Evolutionary conservation across 2,113 vertebrate species (phyloP), one percentile per base, ranked within the genome.

Genomic region (Gymnorhina tibicen): DNA sequence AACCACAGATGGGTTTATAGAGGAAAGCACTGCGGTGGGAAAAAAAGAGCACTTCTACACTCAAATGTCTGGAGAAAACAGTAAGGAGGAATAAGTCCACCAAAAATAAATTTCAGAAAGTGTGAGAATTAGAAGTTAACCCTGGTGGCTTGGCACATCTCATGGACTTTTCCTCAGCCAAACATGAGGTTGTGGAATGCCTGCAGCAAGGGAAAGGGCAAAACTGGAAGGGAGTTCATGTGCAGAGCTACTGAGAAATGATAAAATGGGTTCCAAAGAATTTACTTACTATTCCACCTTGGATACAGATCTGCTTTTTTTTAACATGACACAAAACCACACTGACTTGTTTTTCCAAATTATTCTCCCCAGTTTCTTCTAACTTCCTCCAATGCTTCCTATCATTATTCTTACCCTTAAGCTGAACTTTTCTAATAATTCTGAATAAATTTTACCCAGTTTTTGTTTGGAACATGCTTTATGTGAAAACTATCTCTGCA

Each of bases 81-180:
- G 55, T 39, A 42, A 44, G 52, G 50, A 91, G 74, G 63, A 76
- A 67, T 74, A 91, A 62, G 17, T 74, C 56, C 66, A 89, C 62
- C 59, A 69, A 97, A 97, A 96, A 69, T 11, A 80, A 78, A 93
- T 77, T 92, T 76, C n/a, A 94, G 77, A 93, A 97, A 95, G 76
- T 82, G 87, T 91, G 87, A 93, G 72, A 84, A 91, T 77, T 85
- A 88, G 63, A 91, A 58, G 85, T 53, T 41, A 89, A 93, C 77
- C 91, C 56, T 76, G 53, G 41, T 55, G 81, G 64, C n/a, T 92
- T 84, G 86, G 70, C 66, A 69, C 3, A 5, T 5, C 28, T 87
- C 69, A 47, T 0, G 0, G 14, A 75, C 28, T 60, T 89, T 69
- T 75, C 50, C 35, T 63, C 67, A 80, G 58, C 32, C 35, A 52